Conservation (phyloP, 2,113 vertebrate genomes). For the Cisticola juncidis region DNA sequence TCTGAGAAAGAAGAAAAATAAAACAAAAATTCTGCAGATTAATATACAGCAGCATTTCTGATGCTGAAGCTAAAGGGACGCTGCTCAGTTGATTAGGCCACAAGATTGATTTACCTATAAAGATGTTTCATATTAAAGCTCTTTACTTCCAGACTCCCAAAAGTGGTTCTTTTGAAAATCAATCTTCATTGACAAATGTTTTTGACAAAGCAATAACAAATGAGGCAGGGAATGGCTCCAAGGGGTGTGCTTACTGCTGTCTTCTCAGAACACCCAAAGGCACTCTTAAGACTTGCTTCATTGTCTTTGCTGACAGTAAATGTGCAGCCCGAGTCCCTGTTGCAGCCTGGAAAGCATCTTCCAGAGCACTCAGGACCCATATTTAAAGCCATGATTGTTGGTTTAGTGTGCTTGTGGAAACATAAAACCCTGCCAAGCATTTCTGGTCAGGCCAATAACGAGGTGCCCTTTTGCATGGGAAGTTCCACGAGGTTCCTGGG, state of each 20-base stretch:
- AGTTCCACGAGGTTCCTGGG: neutral
- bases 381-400: neutral
- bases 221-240: neutral
- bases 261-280: constrained; percentile 7
- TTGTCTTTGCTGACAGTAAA: constrained; percentile 7
- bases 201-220: constrained; percentile 37
- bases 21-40: neutral
- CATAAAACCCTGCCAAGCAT: neutral
- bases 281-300: neutral
- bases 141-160: constrained; percentile 1
- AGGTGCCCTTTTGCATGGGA: neutral
- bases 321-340: neutral
- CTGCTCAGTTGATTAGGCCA: constrained; percentile 27
- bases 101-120: constrained; percentile 55
- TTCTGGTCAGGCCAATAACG: neutral
- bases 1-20: neutral
- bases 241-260: neutral
- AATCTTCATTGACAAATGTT: constrained; percentile 28
- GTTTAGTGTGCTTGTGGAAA: neutral
- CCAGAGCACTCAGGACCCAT: neutral
- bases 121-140: constrained; percentile 3
- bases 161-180: constrained; percentile 30
- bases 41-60: neutral
- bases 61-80: neutral
- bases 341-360: neutral